Conservation (phyloP, 1,140 invertebrate species). For the Papilio xuthus region DNA sequence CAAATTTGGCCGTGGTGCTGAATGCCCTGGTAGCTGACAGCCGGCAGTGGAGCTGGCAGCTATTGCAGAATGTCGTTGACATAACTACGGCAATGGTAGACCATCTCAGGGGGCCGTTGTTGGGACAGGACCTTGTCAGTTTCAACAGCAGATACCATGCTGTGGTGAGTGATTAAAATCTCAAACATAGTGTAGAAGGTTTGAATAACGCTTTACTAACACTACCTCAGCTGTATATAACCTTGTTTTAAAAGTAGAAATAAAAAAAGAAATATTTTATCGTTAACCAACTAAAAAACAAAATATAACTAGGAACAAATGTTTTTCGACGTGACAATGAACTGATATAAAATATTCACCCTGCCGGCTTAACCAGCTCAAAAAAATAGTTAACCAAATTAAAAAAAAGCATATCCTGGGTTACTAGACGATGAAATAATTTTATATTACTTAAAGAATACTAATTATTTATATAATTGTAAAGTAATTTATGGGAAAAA, state of each 20-base stretch:
- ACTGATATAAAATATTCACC: not conserved
- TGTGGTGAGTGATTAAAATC: conserved; percentile 58
- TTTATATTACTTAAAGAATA: too few relatives aligned
- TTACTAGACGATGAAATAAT: not conserved
- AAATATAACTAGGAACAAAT: conserved; percentile 12
- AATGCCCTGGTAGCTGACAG: conserved; percentile 64
- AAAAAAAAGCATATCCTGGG: not conserved
- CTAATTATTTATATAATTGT: too few relatives aligned
- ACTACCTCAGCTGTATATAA: not conserved
- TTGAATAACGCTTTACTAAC: conserved; percentile 2
- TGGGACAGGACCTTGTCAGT: conserved; percentile 50
- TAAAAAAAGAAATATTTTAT: too few relatives aligned
- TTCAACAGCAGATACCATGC: conserved; percentile 62
- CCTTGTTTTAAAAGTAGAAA: not conserved
- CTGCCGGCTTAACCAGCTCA: not conserved
- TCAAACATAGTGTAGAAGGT: not conserved
- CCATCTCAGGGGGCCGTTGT: conserved; percentile 43
- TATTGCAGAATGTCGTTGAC: conserved; percentile 68
- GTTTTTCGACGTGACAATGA: conserved; percentile 1
- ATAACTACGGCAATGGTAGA: conserved; percentile 63
- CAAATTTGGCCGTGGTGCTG: conserved; percentile 54
- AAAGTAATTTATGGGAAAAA: too few relatives aligned
- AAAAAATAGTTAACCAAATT: not conserved
- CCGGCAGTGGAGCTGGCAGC: conserved; percentile 64
- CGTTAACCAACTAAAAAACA: not conserved